Base-by-base conservation (phyloP, 2,797 vertebrate genomes). In the Poeciliopsis presidionis region DNA sequence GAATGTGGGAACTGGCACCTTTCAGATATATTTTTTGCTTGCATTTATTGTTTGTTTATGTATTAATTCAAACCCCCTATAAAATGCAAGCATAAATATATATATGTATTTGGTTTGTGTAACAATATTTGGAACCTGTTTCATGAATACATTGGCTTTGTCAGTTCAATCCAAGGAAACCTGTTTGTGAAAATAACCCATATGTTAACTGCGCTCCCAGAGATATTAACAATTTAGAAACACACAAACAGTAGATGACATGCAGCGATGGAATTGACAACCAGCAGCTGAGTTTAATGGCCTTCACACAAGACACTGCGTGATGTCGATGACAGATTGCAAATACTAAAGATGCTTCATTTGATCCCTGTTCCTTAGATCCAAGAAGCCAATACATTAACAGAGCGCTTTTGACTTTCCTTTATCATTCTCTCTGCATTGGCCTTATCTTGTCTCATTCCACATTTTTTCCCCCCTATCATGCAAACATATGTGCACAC, bases 301-400 rank as follows among this genome's bases (percentile, higher is more conserved):
- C 79, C 76, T 61, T 85, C 79, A 83, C 83, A 80, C 67, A 78
- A 83, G 86, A 75, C 81, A 33, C 73, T 3, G 72, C 55, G 1
- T 88, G 80, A 88, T 87, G 79, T 84, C 80, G 57, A 71, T 61
- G 73, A 88, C 88, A 91, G 88, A 92, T 87, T 91, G 90, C 80
- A 90, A 87, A 90, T 91, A 87, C 87, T 90, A 91, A 79, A 82
- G 75, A 88, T 74, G 87, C 72, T 86, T 89, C 74, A 79, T 87
- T 84, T 90, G 88, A 85, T 91, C 81, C 72, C 82, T 74, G 78
- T 75, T 59, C 47, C 80, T 36, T 18, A 61, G 78, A 87, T 84
- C 81, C 70, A 72, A 82, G 81, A 78, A 79, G 67, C 77, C 74
- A 84, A 72, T 55, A 36, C 74, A 75, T 55, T 86, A 84, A 87